These are phyloP conservation scores for Meta bourneti DNA, from an alignment of 2,888 invertebrate genomes.

Conservation along the genomic window DNA sequence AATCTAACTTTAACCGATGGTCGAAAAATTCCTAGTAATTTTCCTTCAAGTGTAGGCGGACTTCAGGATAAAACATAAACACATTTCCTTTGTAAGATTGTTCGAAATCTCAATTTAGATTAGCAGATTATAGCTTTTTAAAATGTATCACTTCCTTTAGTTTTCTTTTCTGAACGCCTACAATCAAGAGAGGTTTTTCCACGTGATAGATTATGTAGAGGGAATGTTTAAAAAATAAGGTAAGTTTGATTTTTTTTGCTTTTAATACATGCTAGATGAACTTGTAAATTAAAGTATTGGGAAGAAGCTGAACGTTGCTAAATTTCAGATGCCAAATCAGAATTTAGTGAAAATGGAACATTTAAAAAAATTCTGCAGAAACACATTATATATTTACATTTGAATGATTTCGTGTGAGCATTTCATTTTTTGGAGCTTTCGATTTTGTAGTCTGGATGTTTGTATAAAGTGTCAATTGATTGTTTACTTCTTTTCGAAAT, in stretches of 20 bases:
- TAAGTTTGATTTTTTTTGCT: background rate
- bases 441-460: no score
- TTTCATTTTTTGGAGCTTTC: no score
- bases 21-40: constrained; percentile 13
- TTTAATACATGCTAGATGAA: no score
- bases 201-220: background rate
- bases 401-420: no score
- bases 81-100: constrained; percentile 2
- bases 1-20: constrained; percentile 41
- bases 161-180: constrained; percentile 7
- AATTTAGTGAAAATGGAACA: no score
- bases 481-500: no score
- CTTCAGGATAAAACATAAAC: constrained; percentile 3
- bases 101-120: constrained; percentile 28
- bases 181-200: background rate
- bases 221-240: background rate
- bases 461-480: no score
- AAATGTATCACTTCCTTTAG: background rate
- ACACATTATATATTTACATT: no score
- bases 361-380: no score
- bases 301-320: no score
- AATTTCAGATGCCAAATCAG: no score
- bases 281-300: no score
- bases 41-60: constrained; percentile 31
- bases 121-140: background rate